Base-by-base conservation (phyloP, 1,140 invertebrate genomes). In the Drosophila ogumai region DNA sequence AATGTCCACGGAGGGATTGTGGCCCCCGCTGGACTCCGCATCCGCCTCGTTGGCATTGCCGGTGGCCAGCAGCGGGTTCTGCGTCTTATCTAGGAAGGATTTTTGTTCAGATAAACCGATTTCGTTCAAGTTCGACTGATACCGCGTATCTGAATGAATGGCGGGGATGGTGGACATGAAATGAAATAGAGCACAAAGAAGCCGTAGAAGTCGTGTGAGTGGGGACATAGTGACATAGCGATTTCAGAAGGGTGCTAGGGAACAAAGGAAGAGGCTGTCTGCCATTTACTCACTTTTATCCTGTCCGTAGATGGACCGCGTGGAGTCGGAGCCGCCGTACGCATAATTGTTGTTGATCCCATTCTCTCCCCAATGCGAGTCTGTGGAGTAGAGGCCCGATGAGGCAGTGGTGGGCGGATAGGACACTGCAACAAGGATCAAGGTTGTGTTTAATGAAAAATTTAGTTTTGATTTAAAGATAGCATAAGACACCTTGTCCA, bases 21-120 rank as follows among this genome's bases (percentile, higher is more conserved):
- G 59, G 43, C 74, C 60, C 13, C 80, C 67, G 49, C 64, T 50
- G 50, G 41, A 57, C 19, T 74, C 67, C 46, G 54, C 82, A 59
- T 90, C 87, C 22, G 77, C 75, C 36, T 67, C 85, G 55, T 88
- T 79, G 55, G 80, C 68, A 58, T 82, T 79, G 59, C 86, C 91
- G 78, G 77, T 59, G 82, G 79, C 77, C 34, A 46, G 92, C 88
- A 82, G 91, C 92, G 63, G 90, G 81, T 58, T 88, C 50, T 93
- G 93, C 32, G 85, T 79, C 84, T 91, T 92, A 81, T 94, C 94
- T 68, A 92, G 77, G 78, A 91, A 92, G 38, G 95, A 95, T 92
- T 95, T 95, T 87, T 95, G 95, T 91, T 96, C 95, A 38, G 95
- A 96, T 92, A 95, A 95, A 75, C 94, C 95, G 75, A 96, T 95